Base-by-base conservation (phyloP, 2,797 vertebrate genomes). In the Smutsia temminckii region DNA sequence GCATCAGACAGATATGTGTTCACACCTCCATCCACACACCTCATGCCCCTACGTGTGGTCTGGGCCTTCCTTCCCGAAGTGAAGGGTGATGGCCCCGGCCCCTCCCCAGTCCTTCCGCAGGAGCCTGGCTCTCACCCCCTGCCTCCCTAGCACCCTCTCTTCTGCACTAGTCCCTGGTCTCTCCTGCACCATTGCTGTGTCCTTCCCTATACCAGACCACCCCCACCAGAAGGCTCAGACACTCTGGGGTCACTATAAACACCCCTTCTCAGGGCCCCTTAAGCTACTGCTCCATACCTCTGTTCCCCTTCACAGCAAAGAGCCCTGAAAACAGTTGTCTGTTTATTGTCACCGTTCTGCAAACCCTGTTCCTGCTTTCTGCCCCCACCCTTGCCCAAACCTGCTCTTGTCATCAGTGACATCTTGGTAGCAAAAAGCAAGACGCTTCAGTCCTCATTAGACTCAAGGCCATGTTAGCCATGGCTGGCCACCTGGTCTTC, bases 401-500 rank as follows among this genome's bases (percentile, higher is more conserved):
- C 59, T 5, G 37, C 81, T 49, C 71, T 18, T 61, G 40, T 57
- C 81, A 16, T 42, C 12, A 0, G 0, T 3, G 32, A 16, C 42
- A 6, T 32, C 25, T 51, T 6, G 0, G 23, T 0, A 1, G 17
- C 20, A 51, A 66, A 57, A 68, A 6, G 3, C 37, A 17, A 46
- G 40, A 12, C 37, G 32, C 25, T 2, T 23, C 11, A 6, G 23
- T 63, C 23, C 42, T 63, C 46, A 7, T 13, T 14, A 21, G 46
- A 34, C 40, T 32, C 8, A 1, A 85, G 81, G 46, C 61, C 21
- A 2, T 8, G 12, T 5, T 10, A 32, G 61, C 23, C 71, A 11
- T 1, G 4, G 61, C 0, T 29, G 2, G 6, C 8, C 61, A 6
- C 25, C 32, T n/a, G 10, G 25, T 59, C 74, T 12, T 68, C 49